Evolutionary conservation across 1,140 invertebrate genomes (phyloP).

Genomic region (Prorops nasuta): DNA sequence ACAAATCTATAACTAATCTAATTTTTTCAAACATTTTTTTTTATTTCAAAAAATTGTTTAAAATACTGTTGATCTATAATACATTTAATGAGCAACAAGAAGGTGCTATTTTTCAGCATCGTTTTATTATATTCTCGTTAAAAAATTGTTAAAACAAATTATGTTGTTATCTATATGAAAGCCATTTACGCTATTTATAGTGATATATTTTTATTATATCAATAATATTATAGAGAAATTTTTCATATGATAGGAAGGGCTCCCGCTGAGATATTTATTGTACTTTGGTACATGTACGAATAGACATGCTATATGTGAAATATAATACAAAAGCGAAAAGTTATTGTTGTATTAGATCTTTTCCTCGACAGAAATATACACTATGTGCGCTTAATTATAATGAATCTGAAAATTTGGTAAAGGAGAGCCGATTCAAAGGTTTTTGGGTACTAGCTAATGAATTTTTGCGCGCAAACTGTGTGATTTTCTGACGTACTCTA

Average conservation of each 20-base stretch:
- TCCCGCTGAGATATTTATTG: too few relatives aligned
- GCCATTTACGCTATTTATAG: not conserved
- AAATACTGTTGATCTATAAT: constrained; percentile 18
- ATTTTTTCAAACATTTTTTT: constrained; percentile 14
- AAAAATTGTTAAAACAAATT: not conserved
- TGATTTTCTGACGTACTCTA: too few relatives aligned
- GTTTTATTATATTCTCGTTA: not conserved
- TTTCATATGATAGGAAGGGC: constrained; percentile 10
- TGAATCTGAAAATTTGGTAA: too few relatives aligned
- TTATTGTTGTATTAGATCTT: too few relatives aligned
- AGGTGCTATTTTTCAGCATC: constrained; percentile 1
- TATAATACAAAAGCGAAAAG: too few relatives aligned
- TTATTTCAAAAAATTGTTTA: constrained; percentile 13
- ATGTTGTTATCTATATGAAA: not conserved
- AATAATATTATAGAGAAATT: not conserved
- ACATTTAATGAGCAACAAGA: constrained; percentile 17
- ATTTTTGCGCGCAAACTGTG: too few relatives aligned
- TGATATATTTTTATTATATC: not conserved
- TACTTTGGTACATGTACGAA: too few relatives aligned
- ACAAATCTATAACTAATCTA: not conserved
- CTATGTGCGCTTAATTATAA: too few relatives aligned
- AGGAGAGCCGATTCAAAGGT: too few relatives aligned
- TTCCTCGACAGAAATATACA: too few relatives aligned
- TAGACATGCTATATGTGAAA: too few relatives aligned
- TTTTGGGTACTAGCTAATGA: too few relatives aligned